Evolutionary conservation across 1,140 invertebrate genomes (phyloP), one percentile per base, ranked within the genome.

Genomic region (Colletes gigas): DNA sequence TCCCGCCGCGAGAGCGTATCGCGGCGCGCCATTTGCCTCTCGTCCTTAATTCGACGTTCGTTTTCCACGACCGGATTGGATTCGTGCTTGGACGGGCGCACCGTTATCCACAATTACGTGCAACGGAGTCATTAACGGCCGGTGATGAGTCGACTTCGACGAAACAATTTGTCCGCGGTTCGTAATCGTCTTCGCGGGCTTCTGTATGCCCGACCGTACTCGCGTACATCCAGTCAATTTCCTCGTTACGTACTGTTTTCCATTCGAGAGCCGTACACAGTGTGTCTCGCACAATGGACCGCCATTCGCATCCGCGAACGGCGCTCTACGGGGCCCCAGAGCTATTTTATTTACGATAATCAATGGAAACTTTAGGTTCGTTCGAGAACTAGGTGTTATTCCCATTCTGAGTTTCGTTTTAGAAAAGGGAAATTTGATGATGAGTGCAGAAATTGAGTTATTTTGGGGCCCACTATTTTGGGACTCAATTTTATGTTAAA

Each of bases 201-300:
- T 55, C 50, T 54, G 39, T 65, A 30, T 19, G 4, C 55, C 5
- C 19, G 15, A 14, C 59, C 54, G 14, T 41, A 4, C 59, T 55
- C 12, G 15, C 59, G 14, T 21, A 10, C 2, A 30, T 79, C 60
- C 39, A 55, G 41, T 47, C 17, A 30, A 39, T 79, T 79, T 79
- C 77, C 69, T 65, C 30, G 30, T 30, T 30, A 30, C 30, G 30
- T 30, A 2, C 30, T 30, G 2, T 30, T 30, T 30, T 30, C 67
- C 41, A n/a, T 9, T 52, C 4, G 9, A 57, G 44, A 5, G 44
- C 44, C 8, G 44, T 9, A 44, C 54, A 12, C 12, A 15, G 55
- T 52, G 55, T 30, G 12, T 66, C 60, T 17, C 39, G 17, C 47
- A 73, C 77, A 79, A 79, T 79, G 14, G 69, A 5, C 14, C 39